Evolutionary conservation across 1,140 invertebrate species (phyloP), one percentile per base, ranked within the genome.

Genomic region (Brachionus asplanchnoidis): DNA sequence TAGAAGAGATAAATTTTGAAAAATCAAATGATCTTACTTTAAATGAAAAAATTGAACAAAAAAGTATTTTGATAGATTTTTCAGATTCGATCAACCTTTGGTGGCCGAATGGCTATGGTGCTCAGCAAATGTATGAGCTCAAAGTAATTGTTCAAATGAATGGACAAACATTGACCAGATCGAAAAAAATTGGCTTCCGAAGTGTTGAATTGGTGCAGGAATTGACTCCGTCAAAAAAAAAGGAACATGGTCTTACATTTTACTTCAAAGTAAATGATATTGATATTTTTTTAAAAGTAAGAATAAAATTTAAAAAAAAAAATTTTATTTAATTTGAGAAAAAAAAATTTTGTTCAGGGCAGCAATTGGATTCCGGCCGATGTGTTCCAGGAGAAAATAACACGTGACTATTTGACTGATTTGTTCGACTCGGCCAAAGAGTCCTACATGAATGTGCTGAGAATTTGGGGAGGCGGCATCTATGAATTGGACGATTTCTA

Each of bases 31-130:
- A 77, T 50, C 0, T 26, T 23, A 26, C 4, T 50, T 46, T 77
- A 32, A 77, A 50, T 12, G 20, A 77, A 77, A 46, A 5, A 60
- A 60, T 20, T 20, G 53, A 60, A 20, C 20, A 77, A 44, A 14
- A 46, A 32, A 8, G 50, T 26, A 20, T 77, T 26, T 26, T 20
- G 12, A 26, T 82, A 12, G 17, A 82, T 11, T 32, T 82, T 20
- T 28, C n/a, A 26, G 23, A 65, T 12, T 44, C 28, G 11, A 36
- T 68, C 4, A 36, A 75, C 44, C 86, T 91, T 17, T 99, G 97
- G 97, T 98, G 96, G 96, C 97, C 97, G 0, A 97, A 96, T 91
- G 96, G 95, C 75, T 94, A 94, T 87, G 97, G 97, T 32, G 88
- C 92, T 14, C 95, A 95, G 88, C 91, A 90, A 3, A 90, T 98